Base-by-base conservation (phyloP, 2,888 invertebrate genomes). In the Tetropium fuscum region DNA sequence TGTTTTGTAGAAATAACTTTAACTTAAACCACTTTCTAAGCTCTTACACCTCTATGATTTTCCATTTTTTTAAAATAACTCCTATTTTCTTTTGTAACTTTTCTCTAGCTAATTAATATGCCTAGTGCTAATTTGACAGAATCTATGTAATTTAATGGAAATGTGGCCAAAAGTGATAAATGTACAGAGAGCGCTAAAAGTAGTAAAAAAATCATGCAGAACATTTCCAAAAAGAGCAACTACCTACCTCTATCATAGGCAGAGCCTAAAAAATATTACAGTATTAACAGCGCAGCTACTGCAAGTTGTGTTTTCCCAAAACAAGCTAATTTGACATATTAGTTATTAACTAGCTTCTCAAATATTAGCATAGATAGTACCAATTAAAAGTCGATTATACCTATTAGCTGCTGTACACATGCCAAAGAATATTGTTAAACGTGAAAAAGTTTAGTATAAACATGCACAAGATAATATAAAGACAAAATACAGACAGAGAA, bases 1-100 rank as follows among this genome's bases (percentile, higher is more conserved):
- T 95, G 90, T 83, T 82, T 80, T 63, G 65, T 72, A 78, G 80
- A 81, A 81, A 75, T 77, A 81, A 78, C 75, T 78, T 63, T 60
- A 62, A 65, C 69, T 68, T 64, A 63, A 64, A 63, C 58, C 60
- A 61, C 38, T 53, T 59, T 41, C 59, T 45, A 44, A 56, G 10
- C 3, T 40, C 18, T 40, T n/a, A n/a, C n/a, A 51, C 51, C 51
- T 15, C 34, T 48, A 51, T 40, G 6, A 32, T 38, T 48, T 54
- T 49, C 51, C 54, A 34, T 54, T 19, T 27, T 44, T 22, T 43
- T 25, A 43, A 25, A 20, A 51, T 25, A 34, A 40, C 40, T 51
- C 44, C 44, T 44, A 40, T 38, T 40, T 40, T 15, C 18, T 36
- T n/a, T n/a, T 16, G 25, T 40, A n/a, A 36, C 25, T 32, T 16